phyloP scores from a whole-genome alignment of 2,113 vertebrate genomes.

The Daphoenositta chrysoptera region DNA sequence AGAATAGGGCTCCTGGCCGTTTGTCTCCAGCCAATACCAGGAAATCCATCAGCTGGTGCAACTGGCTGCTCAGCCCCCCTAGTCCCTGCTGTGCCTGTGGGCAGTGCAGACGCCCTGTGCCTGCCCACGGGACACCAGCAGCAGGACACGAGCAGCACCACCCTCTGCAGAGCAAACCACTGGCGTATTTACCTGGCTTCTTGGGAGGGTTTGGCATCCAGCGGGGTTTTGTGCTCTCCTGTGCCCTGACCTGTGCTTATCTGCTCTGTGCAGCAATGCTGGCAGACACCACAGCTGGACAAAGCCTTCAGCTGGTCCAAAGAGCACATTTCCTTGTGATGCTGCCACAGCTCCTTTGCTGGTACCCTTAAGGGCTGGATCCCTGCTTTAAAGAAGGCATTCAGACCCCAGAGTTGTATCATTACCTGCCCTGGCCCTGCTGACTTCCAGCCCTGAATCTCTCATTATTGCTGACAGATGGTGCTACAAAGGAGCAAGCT shows the following conservation, averaged over 20 bases:
- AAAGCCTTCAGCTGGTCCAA: neutral
- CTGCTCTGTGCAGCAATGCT: neutral
- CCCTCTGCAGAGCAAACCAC: neutral
- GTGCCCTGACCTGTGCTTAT: neutral
- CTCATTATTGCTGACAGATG: neutral
- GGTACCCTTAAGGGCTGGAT: neutral
- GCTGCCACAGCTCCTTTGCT: neutral
- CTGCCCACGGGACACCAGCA: neutral
- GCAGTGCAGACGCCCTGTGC: neutral
- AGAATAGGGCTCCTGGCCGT: neutral
- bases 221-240: neutral
- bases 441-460: neutral
- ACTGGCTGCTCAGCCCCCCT: neutral
- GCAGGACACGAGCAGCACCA: neutral
- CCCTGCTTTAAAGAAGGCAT: neutral
- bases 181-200: fast-evolving
- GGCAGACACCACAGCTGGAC: neutral
- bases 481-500: neutral
- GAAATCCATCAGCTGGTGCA: neutral
- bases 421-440: fast-evolving
- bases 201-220: neutral
- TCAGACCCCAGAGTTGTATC: neutral
- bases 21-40: neutral
- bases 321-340: neutral
- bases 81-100: neutral